Evolutionary conservation across 2,113 vertebrate genomes (phyloP).

Genomic region (Sinocyclocheilus grahami): DNA sequence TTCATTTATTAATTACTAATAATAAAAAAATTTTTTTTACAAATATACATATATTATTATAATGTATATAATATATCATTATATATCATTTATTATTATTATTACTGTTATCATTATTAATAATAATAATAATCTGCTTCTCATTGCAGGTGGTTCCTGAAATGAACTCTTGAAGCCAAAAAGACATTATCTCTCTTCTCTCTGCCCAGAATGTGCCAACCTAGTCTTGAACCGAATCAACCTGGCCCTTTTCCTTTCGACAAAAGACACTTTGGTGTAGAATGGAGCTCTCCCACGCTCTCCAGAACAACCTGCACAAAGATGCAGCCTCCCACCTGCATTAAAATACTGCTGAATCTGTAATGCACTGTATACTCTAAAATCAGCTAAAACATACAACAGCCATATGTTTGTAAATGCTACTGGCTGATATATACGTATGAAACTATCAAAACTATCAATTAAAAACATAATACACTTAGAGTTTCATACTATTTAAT

Average conservation of each 20-base stretch:
- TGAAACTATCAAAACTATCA: not conserved
- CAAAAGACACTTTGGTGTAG: conserved; percentile 16
- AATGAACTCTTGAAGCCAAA: conserved; percentile 1
- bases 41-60: not conserved
- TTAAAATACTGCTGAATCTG: not conserved
- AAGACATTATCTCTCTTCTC: conserved; percentile 20
- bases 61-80: too few relatives aligned
- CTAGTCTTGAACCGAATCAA: not conserved
- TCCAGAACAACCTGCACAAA: conserved; percentile 1
- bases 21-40: not conserved
- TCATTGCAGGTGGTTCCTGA: not conserved
- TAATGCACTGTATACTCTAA: not conserved
- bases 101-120: not conserved
- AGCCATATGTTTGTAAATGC: not conserved
- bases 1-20: not conserved
- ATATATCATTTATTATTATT: too few relatives aligned
- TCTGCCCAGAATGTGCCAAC: conserved; percentile 37
- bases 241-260: conserved; percentile 5
- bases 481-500: not conserved
- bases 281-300: conserved; percentile 8
- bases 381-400: not conserved
- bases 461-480: not conserved
- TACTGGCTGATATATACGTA: not conserved
- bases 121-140: not conserved
- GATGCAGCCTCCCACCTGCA: conserved; percentile 8